Evolutionary conservation across 2,888 invertebrate genomes (phyloP), one percentile per base, ranked within the genome.

Genomic region (Perdita meconis): DNA sequence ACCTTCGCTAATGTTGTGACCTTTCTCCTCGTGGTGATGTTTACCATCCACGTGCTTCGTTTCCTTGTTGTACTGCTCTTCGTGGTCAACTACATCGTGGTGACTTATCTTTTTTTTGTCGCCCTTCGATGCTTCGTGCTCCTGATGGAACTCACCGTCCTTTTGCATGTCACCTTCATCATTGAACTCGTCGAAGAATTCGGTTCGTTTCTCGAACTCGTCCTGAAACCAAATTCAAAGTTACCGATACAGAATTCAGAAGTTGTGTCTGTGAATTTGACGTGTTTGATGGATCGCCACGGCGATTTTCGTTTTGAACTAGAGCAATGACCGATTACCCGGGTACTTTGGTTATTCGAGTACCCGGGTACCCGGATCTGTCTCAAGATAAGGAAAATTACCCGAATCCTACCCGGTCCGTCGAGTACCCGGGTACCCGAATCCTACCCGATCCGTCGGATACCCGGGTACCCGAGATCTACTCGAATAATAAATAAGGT

Each of bases 151-250:
- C 0, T 94, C 95, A 0, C 95, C 95, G 72, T 95, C 94, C 78
- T 95, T 95, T 84, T 95, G 95, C 55, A 94, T 93, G 30, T 95
- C 95, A 0, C 93, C 95, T 1, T 94, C 95, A 79, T 96, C 96
- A 36, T 96, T 94, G 71, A 95, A 95, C 89, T 96, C 96, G 87
- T 96, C 96, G 87, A 95, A 96, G 93, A 96, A 96, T 88, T 96
- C 96, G 38, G 95, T 95, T 75, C 95, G 95, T 89, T 96, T 96
- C 87, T 96, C 95, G 88, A 94, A 96, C 87, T 96, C 96, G 82
- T 96, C 96, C 90, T 92, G 74, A n/a, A 40, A 78, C 2, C 16
- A 16, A 3, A 34, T 12, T 2, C 4, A 55, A 22, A n/a, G n/a
- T n/a, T n/a, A n/a, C n/a, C n/a, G n/a, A n/a, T n/a, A n/a, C n/a